phyloP scores from a whole-genome alignment of 2,797 vertebrate species.

The Australoheros facetus region DNA sequence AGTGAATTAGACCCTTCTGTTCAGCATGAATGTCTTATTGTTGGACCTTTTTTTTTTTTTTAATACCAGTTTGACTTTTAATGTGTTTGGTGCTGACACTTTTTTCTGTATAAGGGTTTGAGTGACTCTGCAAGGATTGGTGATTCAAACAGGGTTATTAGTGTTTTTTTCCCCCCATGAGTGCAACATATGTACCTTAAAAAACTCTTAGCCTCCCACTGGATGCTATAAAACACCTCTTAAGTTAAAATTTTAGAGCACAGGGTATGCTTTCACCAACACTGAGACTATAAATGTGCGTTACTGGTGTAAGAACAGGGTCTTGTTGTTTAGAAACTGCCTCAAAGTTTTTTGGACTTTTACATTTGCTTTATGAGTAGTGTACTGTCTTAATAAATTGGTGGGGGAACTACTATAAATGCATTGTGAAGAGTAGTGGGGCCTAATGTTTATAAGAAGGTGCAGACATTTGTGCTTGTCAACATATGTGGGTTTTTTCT shows the following conservation, averaged over 20 bases:
- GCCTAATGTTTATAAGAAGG: constrained; percentile 69
- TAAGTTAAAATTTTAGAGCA: constrained; percentile 48
- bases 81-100: neutral
- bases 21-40: neutral
- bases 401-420: constrained; percentile 9
- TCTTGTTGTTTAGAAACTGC: constrained; percentile 52
- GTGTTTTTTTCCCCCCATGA: constrained; percentile 14
- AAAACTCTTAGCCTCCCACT: constrained; percentile 8
- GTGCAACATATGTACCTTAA: constrained; percentile 9
- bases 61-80: neutral
- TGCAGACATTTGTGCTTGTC: constrained; percentile 74
- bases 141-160: constrained; percentile 3
- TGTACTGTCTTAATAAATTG: constrained; percentile 15
- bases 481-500: constrained; percentile 71
- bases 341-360: constrained; percentile 26
- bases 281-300: constrained; percentile 48
- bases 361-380: constrained; percentile 37
- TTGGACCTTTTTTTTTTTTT: neutral
- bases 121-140: neutral
- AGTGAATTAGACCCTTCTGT: neutral
- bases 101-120: neutral
- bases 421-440: constrained; percentile 59
- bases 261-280: constrained; percentile 42
- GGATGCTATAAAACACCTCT: constrained; percentile 60
- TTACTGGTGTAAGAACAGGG: constrained; percentile 41